A percentile compares a stretch with the other conserved stretches of the same genome.
Conservation (phyloP, 2,797 vertebrate genomes). For the Phyllotis vaccarum region DNA sequence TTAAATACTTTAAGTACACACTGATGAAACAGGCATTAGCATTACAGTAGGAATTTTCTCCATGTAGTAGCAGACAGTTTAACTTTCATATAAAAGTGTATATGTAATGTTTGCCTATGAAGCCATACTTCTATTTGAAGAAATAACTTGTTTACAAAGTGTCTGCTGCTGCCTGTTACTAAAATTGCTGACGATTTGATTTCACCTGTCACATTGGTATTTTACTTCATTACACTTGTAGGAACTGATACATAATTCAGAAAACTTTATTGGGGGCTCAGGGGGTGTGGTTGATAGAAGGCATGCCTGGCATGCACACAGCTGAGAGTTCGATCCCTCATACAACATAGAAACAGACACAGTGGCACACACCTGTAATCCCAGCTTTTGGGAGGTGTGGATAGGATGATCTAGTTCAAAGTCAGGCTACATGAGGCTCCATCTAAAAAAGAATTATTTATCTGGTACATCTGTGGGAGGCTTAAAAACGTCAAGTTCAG, state of each 20-base stretch:
- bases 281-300: not conserved
- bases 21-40: not conserved
- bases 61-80: constrained; percentile 31
- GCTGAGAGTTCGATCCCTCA: no score
- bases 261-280: not conserved
- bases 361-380: not conserved
- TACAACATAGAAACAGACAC: not conserved
- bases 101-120: constrained; percentile 29
- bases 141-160: constrained; percentile 30
- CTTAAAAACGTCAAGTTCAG: not conserved
- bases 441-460: not conserved
- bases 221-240: constrained; percentile 2
- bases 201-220: not conserved
- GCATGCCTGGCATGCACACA: not conserved
- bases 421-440: not conserved
- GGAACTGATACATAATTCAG: not conserved
- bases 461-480: constrained; percentile 16
- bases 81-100: constrained; percentile 29
- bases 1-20: not conserved
- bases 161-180: constrained; percentile 16
- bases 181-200: constrained; percentile 25
- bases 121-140: constrained; percentile 22
- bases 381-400: not conserved
- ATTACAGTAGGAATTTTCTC: not conserved
- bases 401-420: not conserved